Evolutionary conservation across 2,888 invertebrate genomes (phyloP).

Genomic region (Hemithea aestivaria): DNA sequence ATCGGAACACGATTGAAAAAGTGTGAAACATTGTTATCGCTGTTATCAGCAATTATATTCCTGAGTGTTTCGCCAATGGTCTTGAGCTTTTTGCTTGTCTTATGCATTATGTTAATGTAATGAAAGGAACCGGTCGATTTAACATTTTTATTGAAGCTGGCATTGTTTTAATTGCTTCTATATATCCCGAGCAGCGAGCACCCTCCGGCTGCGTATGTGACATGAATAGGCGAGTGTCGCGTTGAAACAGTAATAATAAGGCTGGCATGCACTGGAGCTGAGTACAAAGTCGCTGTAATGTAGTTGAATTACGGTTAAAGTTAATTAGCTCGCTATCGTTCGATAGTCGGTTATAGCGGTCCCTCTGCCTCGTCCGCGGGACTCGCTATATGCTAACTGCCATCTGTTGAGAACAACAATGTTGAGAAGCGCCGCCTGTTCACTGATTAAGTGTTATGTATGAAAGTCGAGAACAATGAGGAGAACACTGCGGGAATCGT

Average conservation of each 20-base stretch:
- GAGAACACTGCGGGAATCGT: conserved; percentile 57
- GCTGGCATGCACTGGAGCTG: conserved; percentile 45
- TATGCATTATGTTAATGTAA: conserved; percentile 30
- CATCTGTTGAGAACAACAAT: conserved; percentile 56
- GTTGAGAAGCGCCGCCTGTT: conserved; percentile 61
- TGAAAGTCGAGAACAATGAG: conserved; percentile 71
- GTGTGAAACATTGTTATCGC: conserved; percentile 26
- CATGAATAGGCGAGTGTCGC: conserved; percentile 28
- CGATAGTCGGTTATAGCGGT: conserved; percentile 31
- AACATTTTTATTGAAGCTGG: conserved; percentile 48
- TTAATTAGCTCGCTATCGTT: conserved; percentile 58
- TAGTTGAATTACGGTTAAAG: conserved; percentile 33
- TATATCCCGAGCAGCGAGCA: conserved; percentile 38
- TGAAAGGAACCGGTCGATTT: conserved; percentile 41
- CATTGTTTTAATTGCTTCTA: conserved; percentile 44
- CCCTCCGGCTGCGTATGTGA: conserved; percentile 31
- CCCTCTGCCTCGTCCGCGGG: conserved; percentile 3
- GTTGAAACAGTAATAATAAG: conserved; percentile 3
- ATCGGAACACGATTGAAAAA: conserved; percentile 34
- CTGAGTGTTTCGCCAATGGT: conserved; percentile 28
- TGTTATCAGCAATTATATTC: conserved; percentile 31
- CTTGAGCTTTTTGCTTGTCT: conserved; percentile 32
- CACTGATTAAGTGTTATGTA: conserved; percentile 49
- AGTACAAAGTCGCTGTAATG: conserved; percentile 44
- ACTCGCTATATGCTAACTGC: too few relatives aligned